Conservation (phyloP, 2,888 invertebrate genomes). For the Apoda limacodes region DNA sequence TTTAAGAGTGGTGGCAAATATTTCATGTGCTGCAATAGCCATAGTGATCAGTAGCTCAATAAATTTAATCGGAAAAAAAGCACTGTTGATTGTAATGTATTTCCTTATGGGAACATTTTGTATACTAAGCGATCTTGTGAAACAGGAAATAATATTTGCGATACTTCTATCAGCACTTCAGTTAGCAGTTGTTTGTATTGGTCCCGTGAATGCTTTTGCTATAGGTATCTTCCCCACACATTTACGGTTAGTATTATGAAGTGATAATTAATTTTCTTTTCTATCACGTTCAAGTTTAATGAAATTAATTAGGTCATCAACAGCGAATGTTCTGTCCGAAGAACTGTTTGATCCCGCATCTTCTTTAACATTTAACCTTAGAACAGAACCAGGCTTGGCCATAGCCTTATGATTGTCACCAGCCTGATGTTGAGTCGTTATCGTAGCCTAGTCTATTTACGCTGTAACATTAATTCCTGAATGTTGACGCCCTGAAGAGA, state of each 20-base stretch:
- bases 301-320: no score
- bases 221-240: slow-evolving; percentile 58
- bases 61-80: slow-evolving; percentile 50
- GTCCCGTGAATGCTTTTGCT: slow-evolving; percentile 54
- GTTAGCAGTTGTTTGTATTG: slow-evolving; percentile 43
- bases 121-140: slow-evolving; percentile 47
- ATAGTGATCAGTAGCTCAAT: slow-evolving; percentile 41
- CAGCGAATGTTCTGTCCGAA: no score
- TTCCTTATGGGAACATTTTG: slow-evolving; percentile 39
- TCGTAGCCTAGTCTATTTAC: no score
- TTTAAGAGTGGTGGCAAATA: slow-evolving; percentile 41
- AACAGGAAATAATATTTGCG: slow-evolving; percentile 42
- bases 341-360: no score
- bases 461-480: no score
- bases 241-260: slow-evolving; percentile 47
- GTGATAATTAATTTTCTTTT: no score
- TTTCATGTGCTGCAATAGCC: slow-evolving; percentile 36
- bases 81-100: slow-evolving; percentile 37
- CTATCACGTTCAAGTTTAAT: no score
- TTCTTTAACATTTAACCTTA: no score
- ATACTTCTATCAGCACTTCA: slow-evolving; percentile 44
- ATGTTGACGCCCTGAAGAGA: no score
- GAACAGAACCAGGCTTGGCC: no score
- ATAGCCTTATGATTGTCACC: no score
- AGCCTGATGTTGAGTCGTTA: no score